A percentile compares a stretch with the other conserved stretches of the same genome.
These are phyloP conservation scores for zebrafish (Danio rerio) DNA, from an alignment of 2,113 vertebrate species.

Conservation along the genomic window GRCz12tu NC_133197.1:9157001-9157500, in stretches of 20 bases:
- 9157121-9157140: constrained; percentile 47
- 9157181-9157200: constrained; percentile 56
- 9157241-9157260: constrained; percentile 71
- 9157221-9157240: constrained; percentile 74
- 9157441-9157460: too few species aligned
- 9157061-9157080: not conserved
- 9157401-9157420: too few species aligned
- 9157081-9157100: constrained; percentile 21
- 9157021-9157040: constrained; percentile 19
- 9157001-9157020: constrained; percentile 27
- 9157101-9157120: not conserved
- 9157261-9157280: constrained; percentile 31
- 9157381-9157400: too few species aligned
- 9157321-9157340: not conserved
- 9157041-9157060: not conserved
- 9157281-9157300: constrained; percentile 29
- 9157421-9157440: too few species aligned
- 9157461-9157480: too few species aligned
- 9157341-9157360: not conserved
- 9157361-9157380: too few species aligned
- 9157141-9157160: constrained; percentile 49
- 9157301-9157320: not conserved
- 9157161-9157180: constrained; percentile 65
- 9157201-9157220: constrained; percentile 62
- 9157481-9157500: too few species aligned